These are phyloP conservation scores for Aradophagus sp. DNA, from an alignment of 1,140 invertebrate species.

Conservation along the genomic window DNA sequence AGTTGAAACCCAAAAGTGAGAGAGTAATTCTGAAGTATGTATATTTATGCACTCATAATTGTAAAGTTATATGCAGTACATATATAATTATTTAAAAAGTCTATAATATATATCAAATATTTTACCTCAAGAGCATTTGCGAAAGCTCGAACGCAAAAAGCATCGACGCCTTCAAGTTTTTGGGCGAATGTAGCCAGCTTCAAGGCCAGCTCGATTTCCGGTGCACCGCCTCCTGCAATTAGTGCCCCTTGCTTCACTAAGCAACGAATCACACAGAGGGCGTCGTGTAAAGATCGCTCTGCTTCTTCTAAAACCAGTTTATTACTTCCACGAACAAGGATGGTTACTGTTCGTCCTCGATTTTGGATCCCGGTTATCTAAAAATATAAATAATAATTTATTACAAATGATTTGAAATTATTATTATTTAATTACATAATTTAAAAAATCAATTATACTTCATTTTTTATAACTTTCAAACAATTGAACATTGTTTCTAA, in stretches of 20 bases:
- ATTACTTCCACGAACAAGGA: conserved; percentile 97
- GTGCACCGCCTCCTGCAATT: conserved; percentile 96
- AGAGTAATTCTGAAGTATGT: too few relatives aligned
- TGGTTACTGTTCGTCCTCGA: conserved; percentile 92
- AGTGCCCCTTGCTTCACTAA: conserved; percentile 94
- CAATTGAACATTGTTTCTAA: too few relatives aligned
- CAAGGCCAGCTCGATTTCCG: conserved; percentile 95
- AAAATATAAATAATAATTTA: conserved; percentile 24
- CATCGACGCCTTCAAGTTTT: conserved; percentile 91
- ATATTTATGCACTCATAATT: too few relatives aligned
- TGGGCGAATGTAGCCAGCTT: conserved; percentile 89
- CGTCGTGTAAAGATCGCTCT: conserved; percentile 96
- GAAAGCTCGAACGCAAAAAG: conserved; percentile 96
- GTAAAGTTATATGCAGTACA: too few relatives aligned
- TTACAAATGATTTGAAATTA: conserved; percentile 5
- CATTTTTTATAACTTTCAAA: too few relatives aligned
- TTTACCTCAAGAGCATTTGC: conserved; percentile 96
- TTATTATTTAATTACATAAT: conserved; percentile 8
- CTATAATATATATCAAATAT: too few relatives aligned
- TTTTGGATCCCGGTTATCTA: conserved; percentile 92
- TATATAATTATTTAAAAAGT: too few relatives aligned
- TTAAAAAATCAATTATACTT: too few relatives aligned
- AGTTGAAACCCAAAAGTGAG: too few relatives aligned
- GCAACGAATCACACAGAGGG: conserved; percentile 97
- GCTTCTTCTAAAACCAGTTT: conserved; percentile 97